Conservation (phyloP, 2,113 vertebrate species). For the Leptocoma aspasia region DNA sequence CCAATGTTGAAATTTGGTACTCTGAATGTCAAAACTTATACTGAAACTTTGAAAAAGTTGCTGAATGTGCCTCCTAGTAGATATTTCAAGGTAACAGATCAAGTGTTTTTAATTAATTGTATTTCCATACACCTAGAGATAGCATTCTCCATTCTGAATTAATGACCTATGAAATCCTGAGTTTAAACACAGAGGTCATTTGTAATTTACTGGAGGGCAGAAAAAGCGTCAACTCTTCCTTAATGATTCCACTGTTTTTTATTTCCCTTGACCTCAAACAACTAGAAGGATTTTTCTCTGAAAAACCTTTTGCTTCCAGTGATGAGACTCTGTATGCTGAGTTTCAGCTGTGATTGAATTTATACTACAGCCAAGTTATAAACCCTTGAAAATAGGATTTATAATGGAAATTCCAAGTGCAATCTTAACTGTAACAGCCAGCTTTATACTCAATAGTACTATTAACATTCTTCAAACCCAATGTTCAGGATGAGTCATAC, state of each 20-base stretch:
- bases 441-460: conserved; percentile 57
- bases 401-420: conserved; percentile 69
- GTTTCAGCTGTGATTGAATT: conserved; percentile 66
- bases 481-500: conserved; percentile 49
- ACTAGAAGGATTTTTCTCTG: neutral
- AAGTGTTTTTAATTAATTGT: conserved; percentile 17
- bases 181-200: conserved; percentile 42
- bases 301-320: conserved; percentile 49
- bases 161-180: conserved; percentile 43
- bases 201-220: conserved; percentile 41
- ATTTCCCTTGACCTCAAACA: neutral
- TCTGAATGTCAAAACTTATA: neutral
- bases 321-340: conserved; percentile 40
- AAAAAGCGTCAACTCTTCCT: neutral
- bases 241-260: neutral
- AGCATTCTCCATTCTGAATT: neutral
- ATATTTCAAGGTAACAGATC: neutral
- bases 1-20: neutral
- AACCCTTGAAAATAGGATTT: conserved; percentile 71
- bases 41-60: neutral
- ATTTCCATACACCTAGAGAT: neutral
- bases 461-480: conserved; percentile 67
- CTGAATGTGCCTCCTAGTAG: neutral
- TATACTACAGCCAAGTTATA: conserved; percentile 68
- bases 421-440: conserved; percentile 43